These are phyloP conservation scores for Vicugna pacos DNA, from an alignment of 2,113 vertebrate species.

Conservation along the genomic window DNA sequence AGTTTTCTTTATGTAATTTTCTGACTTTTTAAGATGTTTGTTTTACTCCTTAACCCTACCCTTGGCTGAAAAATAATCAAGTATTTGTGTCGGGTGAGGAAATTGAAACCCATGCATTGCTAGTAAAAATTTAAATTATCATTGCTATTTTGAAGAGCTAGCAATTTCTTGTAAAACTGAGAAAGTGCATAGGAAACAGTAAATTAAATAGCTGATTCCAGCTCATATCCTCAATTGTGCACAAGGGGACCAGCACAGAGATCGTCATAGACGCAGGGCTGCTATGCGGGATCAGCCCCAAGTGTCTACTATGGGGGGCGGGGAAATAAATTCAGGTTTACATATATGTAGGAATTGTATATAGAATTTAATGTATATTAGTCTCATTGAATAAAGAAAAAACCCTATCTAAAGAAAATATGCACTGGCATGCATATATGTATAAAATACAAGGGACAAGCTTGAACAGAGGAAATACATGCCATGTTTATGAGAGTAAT, in stretches of 20 bases:
- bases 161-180: background rate
- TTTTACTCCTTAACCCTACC: background rate
- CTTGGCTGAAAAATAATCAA: background rate
- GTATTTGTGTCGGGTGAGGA: background rate
- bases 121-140: conserved; percentile 5
- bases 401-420: background rate
- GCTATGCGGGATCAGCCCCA: background rate
- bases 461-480: background rate
- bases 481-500: background rate
- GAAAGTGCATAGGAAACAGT: background rate
- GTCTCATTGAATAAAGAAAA: background rate
- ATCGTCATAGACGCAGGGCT: background rate
- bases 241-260: background rate
- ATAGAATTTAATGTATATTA: background rate
- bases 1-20: background rate
- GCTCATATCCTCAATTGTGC: background rate
- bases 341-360: background rate
- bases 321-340: background rate
- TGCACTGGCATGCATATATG: background rate
- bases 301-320: background rate
- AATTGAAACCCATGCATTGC: background rate
- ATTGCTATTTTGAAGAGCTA: background rate
- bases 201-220: background rate
- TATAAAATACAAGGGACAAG: conserved; percentile 17
- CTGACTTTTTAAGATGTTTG: background rate